Evolutionary conservation across 2,113 vertebrate species (phyloP), one percentile per base, ranked within the genome.

Genomic region (Himantopus leucocephalus): DNA sequence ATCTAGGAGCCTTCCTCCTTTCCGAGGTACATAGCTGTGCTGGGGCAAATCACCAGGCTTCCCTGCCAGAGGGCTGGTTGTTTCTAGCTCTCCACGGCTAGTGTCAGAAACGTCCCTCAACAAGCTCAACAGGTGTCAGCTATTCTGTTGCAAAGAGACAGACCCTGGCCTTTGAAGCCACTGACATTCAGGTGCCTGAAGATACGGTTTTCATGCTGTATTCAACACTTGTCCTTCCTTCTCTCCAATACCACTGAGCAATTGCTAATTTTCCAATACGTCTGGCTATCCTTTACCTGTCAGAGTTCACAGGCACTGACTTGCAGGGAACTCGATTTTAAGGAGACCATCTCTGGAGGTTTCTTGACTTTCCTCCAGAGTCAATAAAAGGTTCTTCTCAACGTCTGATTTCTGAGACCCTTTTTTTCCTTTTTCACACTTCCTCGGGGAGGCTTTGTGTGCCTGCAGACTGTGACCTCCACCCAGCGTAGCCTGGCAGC

Each of bases 61-160:
- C 32, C 55, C 78, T 11, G 2, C 8, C 80, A 83, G 70, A 10
- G 1, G 6, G 32, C 16, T 66, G 26, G 3, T n/a, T 72, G 26
- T 66, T 82, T 78, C 39, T 29, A 27, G 26, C 43, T 74, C 68
- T 63, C 24, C 47, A 12, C 3, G 2, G 35, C 45, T 23, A 43
- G n/a, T 8, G 2, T 10, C 58, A 87, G 68, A 85, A 90, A 66
- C 2, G 29, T 19, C 48, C 19, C 26, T 29, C 2, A 4, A 47
- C 24, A 24, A 81, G 53, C 79, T 82, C 79, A 68, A 26, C 62
- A 77, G 79, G 37, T 82, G 70, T 27, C 91, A 91, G 91, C 50
- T 64, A 1, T 63, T 92, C 37, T 39, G 21, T 29, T 73, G 48
- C 81, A 77, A 55, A 67, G 66, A 88, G 45, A 88, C 53, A 4